phyloP scores from a whole-genome alignment of 2,888 invertebrate species.

The Linnaemya tessellans region DNA sequence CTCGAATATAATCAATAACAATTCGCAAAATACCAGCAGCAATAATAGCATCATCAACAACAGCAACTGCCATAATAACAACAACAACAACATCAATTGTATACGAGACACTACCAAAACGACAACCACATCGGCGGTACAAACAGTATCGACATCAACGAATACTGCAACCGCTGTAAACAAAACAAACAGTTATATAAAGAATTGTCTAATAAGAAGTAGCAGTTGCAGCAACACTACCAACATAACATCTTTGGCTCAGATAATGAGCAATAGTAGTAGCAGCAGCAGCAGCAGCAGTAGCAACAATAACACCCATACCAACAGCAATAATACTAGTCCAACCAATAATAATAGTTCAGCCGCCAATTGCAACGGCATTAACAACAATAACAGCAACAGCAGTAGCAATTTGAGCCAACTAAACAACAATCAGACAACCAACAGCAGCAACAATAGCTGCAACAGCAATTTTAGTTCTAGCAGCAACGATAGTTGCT shows the following conservation, averaged over 20 bases:
- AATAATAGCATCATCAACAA: conserved; percentile 43
- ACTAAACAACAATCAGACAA: conserved; percentile 77
- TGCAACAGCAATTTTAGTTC: conserved; percentile 75
- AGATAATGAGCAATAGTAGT: conserved; percentile 81
- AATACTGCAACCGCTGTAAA: conserved; percentile 73
- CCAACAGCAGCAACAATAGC: conserved; percentile 76
- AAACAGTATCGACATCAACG: conserved; percentile 74
- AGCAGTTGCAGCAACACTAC: conserved; percentile 81
- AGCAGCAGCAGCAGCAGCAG: conserved; percentile 74
- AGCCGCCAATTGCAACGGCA: conserved; percentile 74
- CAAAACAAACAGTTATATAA: conserved; percentile 79
- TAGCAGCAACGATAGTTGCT: conserved; percentile 73
- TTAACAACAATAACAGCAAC: conserved; percentile 76
- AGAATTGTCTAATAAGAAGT: conserved; percentile 81
- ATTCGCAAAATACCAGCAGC: conserved; percentile 57
- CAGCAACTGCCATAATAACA: conserved; percentile 67
- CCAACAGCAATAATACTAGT: conserved; percentile 78
- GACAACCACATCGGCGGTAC: conserved; percentile 62
- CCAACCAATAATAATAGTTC: conserved; percentile 42
- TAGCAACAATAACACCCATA: conserved; percentile 76
- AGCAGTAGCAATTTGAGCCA: conserved; percentile 73
- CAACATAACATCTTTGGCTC: conserved; percentile 80
- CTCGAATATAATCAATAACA: conserved; percentile 65
- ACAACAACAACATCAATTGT: conserved; percentile 63
- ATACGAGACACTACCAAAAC: conserved; percentile 53